phyloP scores from a whole-genome alignment of 1,140 invertebrate genomes.

The Paralvinella palmiformis region DNA sequence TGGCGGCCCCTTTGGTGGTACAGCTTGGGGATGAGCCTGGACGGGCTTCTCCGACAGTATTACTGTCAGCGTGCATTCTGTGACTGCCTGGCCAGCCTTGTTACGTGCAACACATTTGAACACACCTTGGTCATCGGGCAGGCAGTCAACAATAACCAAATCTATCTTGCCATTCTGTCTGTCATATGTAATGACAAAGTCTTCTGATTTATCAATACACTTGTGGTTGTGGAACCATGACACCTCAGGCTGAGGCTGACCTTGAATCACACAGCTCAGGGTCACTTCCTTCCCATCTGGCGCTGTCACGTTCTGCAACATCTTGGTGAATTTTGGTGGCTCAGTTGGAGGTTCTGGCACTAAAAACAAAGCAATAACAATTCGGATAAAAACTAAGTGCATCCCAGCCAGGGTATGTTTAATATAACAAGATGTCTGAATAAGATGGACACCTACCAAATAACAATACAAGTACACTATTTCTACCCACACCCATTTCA shows the following conservation, averaged over 20 bases:
- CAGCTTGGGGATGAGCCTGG: too few species aligned
- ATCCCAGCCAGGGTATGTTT: not conserved
- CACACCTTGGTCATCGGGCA: slow-evolving; percentile 48
- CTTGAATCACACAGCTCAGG: slow-evolving; percentile 39
- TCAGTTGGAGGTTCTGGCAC: slow-evolving; percentile 11
- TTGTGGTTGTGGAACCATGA: slow-evolving; percentile 48
- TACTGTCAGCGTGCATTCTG: slow-evolving; percentile 14
- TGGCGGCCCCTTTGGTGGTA: too few species aligned
- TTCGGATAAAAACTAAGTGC: not conserved
- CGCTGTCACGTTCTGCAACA: slow-evolving; percentile 31
- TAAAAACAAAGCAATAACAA: not conserved
- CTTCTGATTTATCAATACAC: slow-evolving; percentile 47
- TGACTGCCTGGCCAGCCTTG: slow-evolving; percentile 19
- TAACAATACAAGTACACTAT: not conserved
- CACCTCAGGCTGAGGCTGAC: slow-evolving; percentile 41
- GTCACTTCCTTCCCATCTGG: slow-evolving; percentile 42
- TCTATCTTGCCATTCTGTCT: slow-evolving; percentile 39
- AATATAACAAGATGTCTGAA: not conserved
- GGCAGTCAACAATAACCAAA: slow-evolving; percentile 50
- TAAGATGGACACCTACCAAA: not conserved
- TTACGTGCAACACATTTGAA: slow-evolving; percentile 22
- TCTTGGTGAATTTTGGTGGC: slow-evolving; percentile 43
- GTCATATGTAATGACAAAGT: slow-evolving; percentile 47
- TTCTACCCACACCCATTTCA: too few species aligned
- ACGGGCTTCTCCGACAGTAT: slow-evolving; percentile 5